Percentiles rank a stretch among this genome's conserved stretches.
phyloP scores from a whole-genome alignment of 37 sponge, comb jelly and placozoan genomes.

The Chondrilla cf. caribensis region DNA sequence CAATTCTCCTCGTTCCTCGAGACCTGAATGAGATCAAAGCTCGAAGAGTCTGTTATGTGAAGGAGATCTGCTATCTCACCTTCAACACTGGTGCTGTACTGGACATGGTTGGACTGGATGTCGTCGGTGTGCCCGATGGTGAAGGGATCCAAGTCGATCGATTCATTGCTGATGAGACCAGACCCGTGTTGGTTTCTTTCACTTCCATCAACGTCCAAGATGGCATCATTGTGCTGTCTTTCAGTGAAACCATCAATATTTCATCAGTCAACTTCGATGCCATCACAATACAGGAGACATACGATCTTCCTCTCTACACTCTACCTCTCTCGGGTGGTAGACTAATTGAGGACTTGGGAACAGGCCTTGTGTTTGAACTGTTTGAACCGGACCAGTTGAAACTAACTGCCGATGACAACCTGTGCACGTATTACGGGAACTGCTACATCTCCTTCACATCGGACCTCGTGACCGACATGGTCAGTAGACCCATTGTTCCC shows the following conservation, averaged over 20 bases:
- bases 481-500: constrained; percentile 53
- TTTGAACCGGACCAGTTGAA: constrained; percentile 30
- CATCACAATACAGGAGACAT: constrained; percentile 70
- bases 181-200: constrained; percentile 69
- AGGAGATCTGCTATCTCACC: constrained; percentile 56
- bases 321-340: constrained; percentile 73
- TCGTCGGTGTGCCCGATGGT: constrained; percentile 71
- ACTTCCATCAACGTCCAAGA: constrained; percentile 61
- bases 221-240: constrained; percentile 63
- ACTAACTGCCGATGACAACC: constrained; percentile 55
- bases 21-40: constrained; percentile 93
- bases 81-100: constrained; percentile 74
- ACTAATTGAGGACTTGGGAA: constrained; percentile 46
- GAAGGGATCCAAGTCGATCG: constrained; percentile 56
- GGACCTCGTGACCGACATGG: constrained; percentile 70
- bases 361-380: constrained; percentile 57
- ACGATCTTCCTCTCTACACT: constrained; percentile 48
- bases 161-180: constrained; percentile 61
- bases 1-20: constrained; percentile 38
- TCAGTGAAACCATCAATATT: constrained; percentile 79
- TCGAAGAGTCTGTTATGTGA: constrained; percentile 55
- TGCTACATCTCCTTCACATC: constrained; percentile 87
- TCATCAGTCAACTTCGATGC: constrained; percentile 56
- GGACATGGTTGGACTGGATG: constrained; percentile 81
- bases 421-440: constrained; percentile 80